Conservation (phyloP, 37 sponge, comb jelly and placozoan genomes). For the Axinella damicornis region DNA sequence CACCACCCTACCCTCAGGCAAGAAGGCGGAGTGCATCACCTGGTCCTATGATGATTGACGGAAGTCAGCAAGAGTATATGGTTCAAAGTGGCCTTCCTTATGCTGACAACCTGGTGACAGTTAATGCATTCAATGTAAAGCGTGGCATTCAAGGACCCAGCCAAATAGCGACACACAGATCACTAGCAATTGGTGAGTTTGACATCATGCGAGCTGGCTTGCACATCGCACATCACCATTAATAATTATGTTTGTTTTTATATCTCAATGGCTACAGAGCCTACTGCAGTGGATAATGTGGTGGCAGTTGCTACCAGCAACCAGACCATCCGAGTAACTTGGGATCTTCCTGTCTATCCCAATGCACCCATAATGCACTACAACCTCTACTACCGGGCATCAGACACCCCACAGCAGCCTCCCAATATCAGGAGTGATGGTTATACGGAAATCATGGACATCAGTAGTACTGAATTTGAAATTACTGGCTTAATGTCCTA, state of each 20-base stretch:
- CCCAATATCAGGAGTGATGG: neutral
- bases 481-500: conserved; percentile 18
- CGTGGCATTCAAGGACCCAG: neutral
- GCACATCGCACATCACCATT: too few species aligned
- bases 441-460: neutral
- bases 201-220: too few species aligned
- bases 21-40: neutral
- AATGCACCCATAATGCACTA: conserved; percentile 44
- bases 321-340: conserved; percentile 15
- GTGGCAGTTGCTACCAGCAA: neutral
- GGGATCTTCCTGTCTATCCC: conserved; percentile 47
- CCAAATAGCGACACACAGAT: neutral
- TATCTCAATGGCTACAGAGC: conserved; percentile 29
- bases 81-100: conserved; percentile 10
- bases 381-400: conserved; percentile 19
- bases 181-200: conserved; percentile 22
- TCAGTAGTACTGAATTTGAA: neutral
- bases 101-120: conserved; percentile 41
- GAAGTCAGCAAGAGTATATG: neutral
- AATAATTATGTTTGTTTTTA: too few species aligned
- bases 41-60: neutral
- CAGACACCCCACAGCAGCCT: neutral
- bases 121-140: conserved; percentile 38
- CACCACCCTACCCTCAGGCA: neutral
- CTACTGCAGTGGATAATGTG: conserved; percentile 20